Percentiles rank a stretch among this genome's conserved stretches.
phyloP scores from a whole-genome alignment of 2,888 invertebrate genomes.

The Xestia xanthographa region DNA sequence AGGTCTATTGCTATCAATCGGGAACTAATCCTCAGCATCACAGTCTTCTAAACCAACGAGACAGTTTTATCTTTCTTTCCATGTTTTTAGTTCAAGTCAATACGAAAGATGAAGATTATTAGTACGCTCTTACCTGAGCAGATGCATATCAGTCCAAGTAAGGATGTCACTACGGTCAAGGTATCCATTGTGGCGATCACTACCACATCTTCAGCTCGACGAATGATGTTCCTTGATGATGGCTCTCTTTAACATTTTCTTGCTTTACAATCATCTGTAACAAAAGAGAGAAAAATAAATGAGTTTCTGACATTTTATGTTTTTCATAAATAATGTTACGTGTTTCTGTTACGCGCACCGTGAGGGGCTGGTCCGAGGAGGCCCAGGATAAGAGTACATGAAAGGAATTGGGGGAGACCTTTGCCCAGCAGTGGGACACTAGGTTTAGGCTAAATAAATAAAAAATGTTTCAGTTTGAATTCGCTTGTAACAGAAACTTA shows the following conservation, averaged over 20 bases:
- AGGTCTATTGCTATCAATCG: background rate
- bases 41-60: background rate
- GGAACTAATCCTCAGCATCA: background rate
- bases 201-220: conserved; percentile 79
- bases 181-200: conserved; percentile 80
- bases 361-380: too few species aligned
- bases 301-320: background rate
- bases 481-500: too few species aligned
- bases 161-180: conserved; percentile 79
- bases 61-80: background rate
- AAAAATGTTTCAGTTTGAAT: background rate
- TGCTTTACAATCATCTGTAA: conserved; percentile 79
- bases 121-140: conserved; percentile 74
- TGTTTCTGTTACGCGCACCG: too few species aligned
- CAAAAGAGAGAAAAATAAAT: conserved; percentile 42
- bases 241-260: conserved; percentile 72
- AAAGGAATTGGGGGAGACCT: too few species aligned
- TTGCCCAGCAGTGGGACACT: too few species aligned
- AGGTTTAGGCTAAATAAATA: too few species aligned
- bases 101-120: background rate
- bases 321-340: background rate
- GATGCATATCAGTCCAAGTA: conserved; percentile 83
- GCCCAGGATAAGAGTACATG: too few species aligned
- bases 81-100: background rate
- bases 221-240: conserved; percentile 59